Evolutionary conservation across 1,140 invertebrate species (phyloP), one percentile per base, ranked within the genome.

Genomic region (Nautilus pompilius): DNA sequence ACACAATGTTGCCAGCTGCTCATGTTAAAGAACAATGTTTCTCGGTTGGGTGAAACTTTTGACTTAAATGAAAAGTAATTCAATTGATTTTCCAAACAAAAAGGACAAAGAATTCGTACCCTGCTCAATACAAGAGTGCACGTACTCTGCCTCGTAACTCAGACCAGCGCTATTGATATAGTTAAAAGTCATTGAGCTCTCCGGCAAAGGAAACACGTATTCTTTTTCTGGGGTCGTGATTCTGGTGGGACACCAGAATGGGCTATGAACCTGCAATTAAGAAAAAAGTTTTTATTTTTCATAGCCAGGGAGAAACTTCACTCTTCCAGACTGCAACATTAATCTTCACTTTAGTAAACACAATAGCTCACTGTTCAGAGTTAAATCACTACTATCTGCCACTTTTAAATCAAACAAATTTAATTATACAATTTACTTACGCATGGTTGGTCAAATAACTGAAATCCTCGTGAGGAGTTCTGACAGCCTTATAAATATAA

Each of bases 211-310:
- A 49, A 62, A 71, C 2, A 36, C 60, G 8, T 62, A 28, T 13
- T 56, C 13, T 13, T 62, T 62, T 15, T 32, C 36, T n/a, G 58
- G 51, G 8, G 51, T 64, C 1, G 13, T 51, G 5, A 71, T 46
- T 22, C 46, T 53, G n/a, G 51, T 62, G 20, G 70, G 58, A 32
- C 58, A 61, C 61, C 58, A 68, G 59, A 68, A 71, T n/a, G 64
- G 63, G 15, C 24, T 26, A 1, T 33, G 32, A 20, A 70, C 48
- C 68, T 70, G 60, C 36, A 28, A 10, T 22, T 24, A 15, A 6
- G 15, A 30, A n/a, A n/a, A n/a, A n/a, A n/a, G n/a, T n/a, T n/a
- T n/a, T n/a, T n/a, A n/a, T n/a, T n/a, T n/a, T n/a, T n/a, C n/a
- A 24, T n/a, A 57, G 29, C 10, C 24, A 5, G 29, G 30, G 13